phyloP scores from a whole-genome alignment of 1,140 invertebrate genomes.

The Drosophila eugracilis region DNA sequence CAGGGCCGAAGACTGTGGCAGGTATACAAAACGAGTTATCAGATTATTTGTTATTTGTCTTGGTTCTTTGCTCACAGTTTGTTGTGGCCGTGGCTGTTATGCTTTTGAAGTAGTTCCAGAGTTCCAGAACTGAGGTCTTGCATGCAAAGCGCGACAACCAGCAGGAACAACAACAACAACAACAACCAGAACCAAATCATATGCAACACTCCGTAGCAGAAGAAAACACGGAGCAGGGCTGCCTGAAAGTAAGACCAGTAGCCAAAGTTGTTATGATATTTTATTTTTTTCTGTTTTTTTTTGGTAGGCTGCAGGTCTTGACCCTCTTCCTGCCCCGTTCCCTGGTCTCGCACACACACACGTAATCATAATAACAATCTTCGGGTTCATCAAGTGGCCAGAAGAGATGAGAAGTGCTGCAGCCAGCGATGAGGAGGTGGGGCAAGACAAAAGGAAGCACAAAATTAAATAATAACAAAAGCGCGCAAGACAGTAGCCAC shows the following conservation, averaged over 20 bases:
- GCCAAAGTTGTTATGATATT: conserved; percentile 67
- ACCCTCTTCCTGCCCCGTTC: conserved; percentile 47
- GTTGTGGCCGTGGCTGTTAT: conserved; percentile 46
- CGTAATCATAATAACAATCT: conserved; percentile 58
- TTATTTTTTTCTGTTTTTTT: conserved; percentile 22
- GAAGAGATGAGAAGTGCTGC: conserved; percentile 35
- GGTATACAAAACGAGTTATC: conserved; percentile 83
- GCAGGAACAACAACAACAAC: conserved; percentile 38
- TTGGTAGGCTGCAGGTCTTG: conserved; percentile 53
- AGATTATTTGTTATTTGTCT: conserved; percentile 83
- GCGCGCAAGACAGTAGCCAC: conserved; percentile 72
- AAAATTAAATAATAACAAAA: conserved; percentile 77
- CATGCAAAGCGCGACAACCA: conserved; percentile 76
- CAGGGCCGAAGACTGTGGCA: conserved; percentile 49
- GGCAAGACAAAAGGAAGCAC: conserved; percentile 58
- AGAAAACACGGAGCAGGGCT: conserved; percentile 26
- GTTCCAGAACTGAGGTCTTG: conserved; percentile 63
- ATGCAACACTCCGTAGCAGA: conserved; percentile 66
- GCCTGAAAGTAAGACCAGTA: conserved; percentile 72
- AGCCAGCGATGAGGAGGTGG: conserved; percentile 6
- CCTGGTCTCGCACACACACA: conserved; percentile 18
- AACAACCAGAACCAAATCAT: conserved; percentile 56
- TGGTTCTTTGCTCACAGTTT: conserved; percentile 51
- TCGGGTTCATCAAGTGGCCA: conserved; percentile 51
- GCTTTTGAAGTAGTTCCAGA: conserved; percentile 72